Evolutionary conservation across 2,797 vertebrate genomes (phyloP), one percentile per base, ranked within the genome.

Genomic region (Periophthalmus magnuspinnatus): DNA sequence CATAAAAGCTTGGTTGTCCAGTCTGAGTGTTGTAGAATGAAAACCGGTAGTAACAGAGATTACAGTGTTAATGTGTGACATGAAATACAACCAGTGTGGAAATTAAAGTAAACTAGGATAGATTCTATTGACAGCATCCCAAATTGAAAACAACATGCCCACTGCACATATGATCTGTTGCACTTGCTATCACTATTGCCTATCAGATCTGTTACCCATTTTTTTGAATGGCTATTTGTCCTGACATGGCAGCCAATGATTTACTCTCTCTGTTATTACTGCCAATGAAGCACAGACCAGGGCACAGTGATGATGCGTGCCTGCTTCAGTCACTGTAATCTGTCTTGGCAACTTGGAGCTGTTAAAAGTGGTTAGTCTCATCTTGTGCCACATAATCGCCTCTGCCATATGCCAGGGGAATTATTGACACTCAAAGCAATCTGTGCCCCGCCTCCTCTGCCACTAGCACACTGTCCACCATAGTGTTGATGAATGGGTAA

Each of bases 361-460:
- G 66, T 74, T 21, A 72, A 60, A 65, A 48, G 65, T 67, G 36
- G 38, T 1, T 10, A 45, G 24, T 61, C 80, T 36, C n/a, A 22
- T 67, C 66, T 67, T 3, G 59, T 68, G 54, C 45, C 66, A 19
- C 68, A 56, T 73, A 76, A 83, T 89, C 73, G 6, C 64, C 63
- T 76, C 45, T 60, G 61, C 80, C 73, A 77, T 76, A 83, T 76
- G 79, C 50, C 70, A 19, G 28, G 65, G 76, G 76, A 82, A 75
- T 88, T 76, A 78, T 75, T 74, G 80, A 79, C 78, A 66, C 67
- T 75, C 34, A 67, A 55, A 77, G 75, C 70, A 68, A 76, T 82
- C 45, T 62, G 55, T 50, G 10, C 24, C n/a, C 24, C 24, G 22
- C 47, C 45, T 73, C 61, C 59, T 67, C 33, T 28, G 50, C 76